These are phyloP conservation scores for Congeria kusceri DNA, from an alignment of 2,888 invertebrate genomes.

Conservation along the genomic window DNA sequence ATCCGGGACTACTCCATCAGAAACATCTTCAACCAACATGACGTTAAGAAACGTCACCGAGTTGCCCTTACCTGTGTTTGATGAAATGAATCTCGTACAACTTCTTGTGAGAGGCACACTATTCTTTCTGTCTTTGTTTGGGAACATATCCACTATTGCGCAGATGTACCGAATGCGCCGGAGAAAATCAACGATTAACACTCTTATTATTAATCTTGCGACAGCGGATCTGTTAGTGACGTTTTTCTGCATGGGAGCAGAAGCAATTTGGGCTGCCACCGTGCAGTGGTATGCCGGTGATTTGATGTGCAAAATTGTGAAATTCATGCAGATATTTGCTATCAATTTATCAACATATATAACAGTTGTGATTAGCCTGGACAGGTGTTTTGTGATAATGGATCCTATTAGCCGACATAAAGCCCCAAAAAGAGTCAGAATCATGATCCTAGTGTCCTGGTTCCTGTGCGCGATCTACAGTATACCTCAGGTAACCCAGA, in stretches of 20 bases:
- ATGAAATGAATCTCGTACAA: slow-evolving; percentile 88
- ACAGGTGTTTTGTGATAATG: slow-evolving; percentile 91
- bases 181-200: slow-evolving; percentile 87
- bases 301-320: slow-evolving; percentile 91
- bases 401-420: slow-evolving; percentile 88
- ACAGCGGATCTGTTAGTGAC: slow-evolving; percentile 93
- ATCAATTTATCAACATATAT: slow-evolving; percentile 93
- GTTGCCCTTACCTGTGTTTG: slow-evolving; percentile 88
- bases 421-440: slow-evolving; percentile 88
- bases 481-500: slow-evolving; percentile 93
- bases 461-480: slow-evolving; percentile 91
- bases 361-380: slow-evolving; percentile 92
- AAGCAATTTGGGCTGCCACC: slow-evolving; percentile 92
- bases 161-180: slow-evolving; percentile 89
- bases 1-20: too few species aligned
- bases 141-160: slow-evolving; percentile 91
- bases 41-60: background rate
- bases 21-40: too few species aligned
- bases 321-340: slow-evolving; percentile 92
- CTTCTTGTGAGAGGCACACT: slow-evolving; percentile 90
- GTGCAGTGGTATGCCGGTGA: slow-evolving; percentile 94
- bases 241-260: slow-evolving; percentile 92
- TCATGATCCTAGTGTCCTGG: slow-evolving; percentile 89
- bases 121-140: slow-evolving; percentile 91
- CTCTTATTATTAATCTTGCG: slow-evolving; percentile 92